A percentile compares a stretch with the other conserved stretches of the same genome.
Evolutionary conservation across 2,888 invertebrate genomes (phyloP).

Genomic region (Deilephila porcellus): DNA sequence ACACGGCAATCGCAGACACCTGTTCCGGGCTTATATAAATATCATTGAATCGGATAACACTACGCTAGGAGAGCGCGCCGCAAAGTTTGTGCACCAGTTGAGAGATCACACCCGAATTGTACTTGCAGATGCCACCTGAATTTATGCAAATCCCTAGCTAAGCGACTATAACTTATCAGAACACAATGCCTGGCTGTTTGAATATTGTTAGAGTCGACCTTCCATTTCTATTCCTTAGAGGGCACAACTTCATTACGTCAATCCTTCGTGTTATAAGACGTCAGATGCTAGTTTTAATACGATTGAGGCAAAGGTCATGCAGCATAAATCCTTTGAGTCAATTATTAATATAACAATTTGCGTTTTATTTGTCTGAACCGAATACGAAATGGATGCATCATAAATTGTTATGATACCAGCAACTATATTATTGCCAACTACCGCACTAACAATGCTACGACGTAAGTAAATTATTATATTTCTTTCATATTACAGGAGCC

Average conservation of each 20-base stretch:
- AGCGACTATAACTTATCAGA: conserved; percentile 55
- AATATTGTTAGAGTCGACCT: conserved; percentile 35
- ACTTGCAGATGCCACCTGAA: conserved; percentile 65
- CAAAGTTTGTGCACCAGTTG: conserved; percentile 44
- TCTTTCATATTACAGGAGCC: no score
- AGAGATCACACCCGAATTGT: conserved; percentile 56
- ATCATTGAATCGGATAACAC: conserved; percentile 23
- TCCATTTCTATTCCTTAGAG: conserved; percentile 31
- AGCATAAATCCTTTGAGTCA: not conserved
- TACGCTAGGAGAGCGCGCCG: conserved; percentile 32
- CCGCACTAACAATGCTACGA: no score
- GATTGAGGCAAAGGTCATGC: not conserved
- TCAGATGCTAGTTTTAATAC: not conserved
- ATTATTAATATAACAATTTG: not conserved
- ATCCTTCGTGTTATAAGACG: not conserved
- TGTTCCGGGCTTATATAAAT: conserved; percentile 11
- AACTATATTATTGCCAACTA: no score
- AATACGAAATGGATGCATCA: not conserved
- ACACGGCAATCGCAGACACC: not conserved
- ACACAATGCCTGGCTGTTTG: conserved; percentile 47
- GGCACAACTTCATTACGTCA: conserved; percentile 34
- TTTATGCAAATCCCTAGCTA: conserved; percentile 61
- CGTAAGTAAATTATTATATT: no score
- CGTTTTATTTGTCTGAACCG: not conserved
- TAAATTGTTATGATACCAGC: no score